Conservation (phyloP, 2,113 vertebrate species). For the Gallinago undulata region DNA sequence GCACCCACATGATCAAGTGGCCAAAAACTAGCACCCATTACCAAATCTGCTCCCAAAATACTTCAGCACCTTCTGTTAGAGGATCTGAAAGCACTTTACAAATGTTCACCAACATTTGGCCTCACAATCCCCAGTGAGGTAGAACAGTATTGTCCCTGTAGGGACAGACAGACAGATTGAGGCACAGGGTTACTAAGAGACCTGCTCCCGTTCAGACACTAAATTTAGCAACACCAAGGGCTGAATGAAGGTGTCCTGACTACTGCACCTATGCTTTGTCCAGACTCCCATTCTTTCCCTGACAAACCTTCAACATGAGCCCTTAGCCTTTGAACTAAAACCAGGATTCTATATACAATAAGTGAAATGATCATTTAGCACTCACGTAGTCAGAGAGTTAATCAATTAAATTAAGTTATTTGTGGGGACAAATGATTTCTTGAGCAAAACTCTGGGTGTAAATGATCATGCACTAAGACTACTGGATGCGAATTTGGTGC, state of each 20-base stretch:
- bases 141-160: slow-evolving; percentile 55
- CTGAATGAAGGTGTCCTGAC: not conserved
- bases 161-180: slow-evolving; percentile 60
- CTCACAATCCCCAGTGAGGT: slow-evolving; percentile 67
- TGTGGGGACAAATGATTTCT: slow-evolving; percentile 9
- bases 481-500: slow-evolving; percentile 1
- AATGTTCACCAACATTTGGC: slow-evolving; percentile 30
- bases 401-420: not conserved
- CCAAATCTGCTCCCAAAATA: slow-evolving; percentile 39
- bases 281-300: not conserved
- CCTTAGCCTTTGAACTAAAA: not conserved
- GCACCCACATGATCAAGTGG: slow-evolving; percentile 1
- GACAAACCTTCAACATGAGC: not conserved
- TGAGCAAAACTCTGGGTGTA: slow-evolving; percentile 29
- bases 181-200: slow-evolving; percentile 70
- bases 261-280: slow-evolving; percentile 14
- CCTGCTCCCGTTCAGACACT: slow-evolving; percentile 54
- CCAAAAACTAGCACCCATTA: slow-evolving; percentile 28
- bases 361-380: not conserved
- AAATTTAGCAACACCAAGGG: slow-evolving; percentile 24
- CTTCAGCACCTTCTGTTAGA: slow-evolving; percentile 49
- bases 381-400: not conserved
- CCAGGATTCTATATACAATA: not conserved
- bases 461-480: slow-evolving; percentile 17
- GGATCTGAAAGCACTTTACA: slow-evolving; percentile 52